A percentile compares a stretch with the other conserved stretches of the same genome.
phyloP scores from a whole-genome alignment of 1,140 invertebrate species.

The Drosophila kikkawai region DNA sequence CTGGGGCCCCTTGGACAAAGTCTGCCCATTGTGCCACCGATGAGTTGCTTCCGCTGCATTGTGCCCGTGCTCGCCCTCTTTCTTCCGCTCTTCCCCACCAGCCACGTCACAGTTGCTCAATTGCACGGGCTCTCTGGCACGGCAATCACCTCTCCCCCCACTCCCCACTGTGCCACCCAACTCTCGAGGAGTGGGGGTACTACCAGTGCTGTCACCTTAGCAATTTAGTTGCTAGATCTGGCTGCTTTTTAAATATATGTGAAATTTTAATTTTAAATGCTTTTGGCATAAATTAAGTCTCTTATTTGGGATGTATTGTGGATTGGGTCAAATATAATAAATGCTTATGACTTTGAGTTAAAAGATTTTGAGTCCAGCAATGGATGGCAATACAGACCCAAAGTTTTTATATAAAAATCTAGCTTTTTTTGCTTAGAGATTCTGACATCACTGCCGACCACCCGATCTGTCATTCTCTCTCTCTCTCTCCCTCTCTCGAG shows the following conservation, averaged over 20 bases:
- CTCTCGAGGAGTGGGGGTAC: background rate
- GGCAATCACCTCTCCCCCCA: constrained; percentile 11
- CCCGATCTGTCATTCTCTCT: constrained; percentile 25
- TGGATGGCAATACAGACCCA: too few species aligned
- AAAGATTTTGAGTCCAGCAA: too few species aligned
- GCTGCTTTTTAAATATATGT: too few species aligned
- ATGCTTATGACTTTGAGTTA: too few species aligned
- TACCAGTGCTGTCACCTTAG: too few species aligned
- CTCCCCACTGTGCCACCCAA: constrained; percentile 2
- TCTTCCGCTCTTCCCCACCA: constrained; percentile 2
- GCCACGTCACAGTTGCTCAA: constrained; percentile 17
- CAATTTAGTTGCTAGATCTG: too few species aligned
- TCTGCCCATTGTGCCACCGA: constrained; percentile 67
- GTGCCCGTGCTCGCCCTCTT: constrained; percentile 10
- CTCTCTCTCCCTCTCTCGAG: constrained; percentile 10
- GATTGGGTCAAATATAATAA: too few species aligned
- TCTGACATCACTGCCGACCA: background rate
- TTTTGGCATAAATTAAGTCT: too few species aligned
- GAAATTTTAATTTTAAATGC: too few species aligned
- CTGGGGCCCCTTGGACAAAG: constrained; percentile 51
- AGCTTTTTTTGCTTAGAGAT: too few species aligned
- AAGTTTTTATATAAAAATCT: too few species aligned
- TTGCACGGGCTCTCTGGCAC: constrained; percentile 12
- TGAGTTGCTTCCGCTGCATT: constrained; percentile 69
- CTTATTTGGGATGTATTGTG: too few species aligned